Evolutionary conservation across 2,113 vertebrate species (phyloP).

Genomic region (Silurus meridionalis): DNA sequence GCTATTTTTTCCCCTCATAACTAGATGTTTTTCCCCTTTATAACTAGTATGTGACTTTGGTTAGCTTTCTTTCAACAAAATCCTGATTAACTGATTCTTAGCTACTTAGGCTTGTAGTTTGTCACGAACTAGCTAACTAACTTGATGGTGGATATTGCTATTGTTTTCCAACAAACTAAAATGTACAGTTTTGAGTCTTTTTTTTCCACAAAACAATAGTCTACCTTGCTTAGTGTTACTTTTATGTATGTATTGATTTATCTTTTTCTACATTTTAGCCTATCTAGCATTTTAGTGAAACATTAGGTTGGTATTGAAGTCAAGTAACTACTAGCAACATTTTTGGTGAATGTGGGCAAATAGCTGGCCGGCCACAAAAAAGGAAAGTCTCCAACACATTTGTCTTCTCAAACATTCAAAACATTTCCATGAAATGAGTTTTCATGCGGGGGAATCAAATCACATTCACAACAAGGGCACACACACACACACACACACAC

Average conservation of each 20-base stretch:
- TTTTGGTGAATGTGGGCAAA: not conserved
- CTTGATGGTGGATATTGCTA: not conserved
- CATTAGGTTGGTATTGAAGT: not conserved
- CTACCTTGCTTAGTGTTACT: too few relatives aligned
- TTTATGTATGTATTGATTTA: too few relatives aligned
- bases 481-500: conserved; percentile 32
- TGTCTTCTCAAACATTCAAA: not conserved
- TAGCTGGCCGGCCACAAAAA: not conserved
- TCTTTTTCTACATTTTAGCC: not conserved
- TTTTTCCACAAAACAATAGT: too few relatives aligned
- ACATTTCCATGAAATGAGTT: conserved; percentile 38
- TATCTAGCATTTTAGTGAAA: not conserved
- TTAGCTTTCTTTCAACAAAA: not conserved
- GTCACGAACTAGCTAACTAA: not conserved
- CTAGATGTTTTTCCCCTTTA: too few relatives aligned
- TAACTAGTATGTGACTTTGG: not conserved
- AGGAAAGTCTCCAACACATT: not conserved
- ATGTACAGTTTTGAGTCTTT: not conserved
- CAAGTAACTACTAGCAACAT: not conserved
- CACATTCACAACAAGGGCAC: conserved; percentile 30
- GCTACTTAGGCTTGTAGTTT: not conserved
- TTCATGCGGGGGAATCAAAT: conserved; percentile 39
- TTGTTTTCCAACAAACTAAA: not conserved
- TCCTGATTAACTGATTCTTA: not conserved
- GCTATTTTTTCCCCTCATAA: too few relatives aligned